Evolutionary conservation across 2,113 vertebrate species (phyloP).

Genomic region (Ondatra zibethicus): DNA sequence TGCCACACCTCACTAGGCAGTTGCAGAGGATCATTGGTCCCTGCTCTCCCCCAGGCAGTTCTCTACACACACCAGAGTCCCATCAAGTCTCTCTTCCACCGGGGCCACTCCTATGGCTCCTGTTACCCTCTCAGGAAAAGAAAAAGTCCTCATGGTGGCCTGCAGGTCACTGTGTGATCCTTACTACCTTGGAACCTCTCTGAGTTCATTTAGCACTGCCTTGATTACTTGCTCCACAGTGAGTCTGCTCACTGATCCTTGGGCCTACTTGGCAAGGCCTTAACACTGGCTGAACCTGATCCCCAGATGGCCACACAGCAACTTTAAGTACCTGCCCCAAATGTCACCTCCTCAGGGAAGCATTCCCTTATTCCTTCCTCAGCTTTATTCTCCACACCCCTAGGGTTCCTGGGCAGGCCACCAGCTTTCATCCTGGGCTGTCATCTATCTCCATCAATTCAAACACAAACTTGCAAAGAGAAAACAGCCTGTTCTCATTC

Average conservation of each 20-base stretch:
- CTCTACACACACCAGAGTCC: background rate
- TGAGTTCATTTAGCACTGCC: background rate
- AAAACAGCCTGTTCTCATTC: background rate
- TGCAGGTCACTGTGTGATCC: background rate
- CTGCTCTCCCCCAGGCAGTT: background rate
- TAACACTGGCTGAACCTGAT: background rate
- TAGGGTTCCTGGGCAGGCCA: background rate
- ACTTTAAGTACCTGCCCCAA: background rate
- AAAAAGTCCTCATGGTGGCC: too few relatives aligned
- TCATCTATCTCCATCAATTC: background rate
- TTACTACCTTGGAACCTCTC: background rate
- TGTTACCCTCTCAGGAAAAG: background rate
- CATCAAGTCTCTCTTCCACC: background rate
- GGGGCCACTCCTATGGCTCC: background rate
- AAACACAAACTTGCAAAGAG: background rate
- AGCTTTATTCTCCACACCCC: background rate
- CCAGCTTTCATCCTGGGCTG: background rate
- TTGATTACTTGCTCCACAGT: background rate
- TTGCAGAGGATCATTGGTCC: background rate
- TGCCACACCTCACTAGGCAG: fast-evolving
- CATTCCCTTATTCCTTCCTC: background rate
- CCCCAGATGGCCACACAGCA: background rate
- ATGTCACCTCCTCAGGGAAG: background rate
- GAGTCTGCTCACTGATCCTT: background rate
- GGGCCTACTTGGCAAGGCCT: background rate